Conservation (phyloP, 1,140 invertebrate species). For the Battus philenor region DNA sequence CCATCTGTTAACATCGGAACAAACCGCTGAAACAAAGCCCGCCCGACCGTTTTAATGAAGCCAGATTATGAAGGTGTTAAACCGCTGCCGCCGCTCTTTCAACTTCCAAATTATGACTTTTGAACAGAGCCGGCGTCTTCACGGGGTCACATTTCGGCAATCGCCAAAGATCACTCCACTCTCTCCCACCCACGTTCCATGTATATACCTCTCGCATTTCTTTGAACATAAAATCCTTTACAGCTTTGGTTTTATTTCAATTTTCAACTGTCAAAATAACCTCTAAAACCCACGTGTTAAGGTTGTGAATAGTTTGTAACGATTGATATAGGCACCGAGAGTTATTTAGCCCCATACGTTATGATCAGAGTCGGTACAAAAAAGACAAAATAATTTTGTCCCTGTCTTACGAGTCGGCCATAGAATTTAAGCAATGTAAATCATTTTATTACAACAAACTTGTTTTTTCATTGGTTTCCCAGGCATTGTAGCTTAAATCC, state of each 20-base stretch:
- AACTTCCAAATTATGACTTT: slow-evolving; percentile 72
- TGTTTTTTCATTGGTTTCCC: slow-evolving; percentile 36
- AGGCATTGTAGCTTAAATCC: slow-evolving; percentile 39
- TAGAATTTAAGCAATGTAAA: slow-evolving; percentile 67
- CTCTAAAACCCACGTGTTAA: slow-evolving; percentile 43
- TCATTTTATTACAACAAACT: slow-evolving; percentile 63
- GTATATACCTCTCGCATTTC: slow-evolving; percentile 51
- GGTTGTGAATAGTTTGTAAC: slow-evolving; percentile 36
- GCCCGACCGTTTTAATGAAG: slow-evolving; percentile 66
- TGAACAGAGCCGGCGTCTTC: slow-evolving; percentile 48
- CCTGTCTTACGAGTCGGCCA: slow-evolving; percentile 39
- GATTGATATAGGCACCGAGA: slow-evolving; percentile 28
- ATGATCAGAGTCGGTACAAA: slow-evolving; percentile 56
- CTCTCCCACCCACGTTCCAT: slow-evolving; percentile 28
- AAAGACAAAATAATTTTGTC: slow-evolving; percentile 64
- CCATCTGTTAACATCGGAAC: slow-evolving; percentile 67
- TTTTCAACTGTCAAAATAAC: slow-evolving; percentile 32
- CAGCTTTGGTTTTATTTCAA: slow-evolving; percentile 32
- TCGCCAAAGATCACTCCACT: slow-evolving; percentile 50
- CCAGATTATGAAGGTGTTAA: slow-evolving; percentile 75
- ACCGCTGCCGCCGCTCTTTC: slow-evolving; percentile 63
- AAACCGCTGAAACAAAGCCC: slow-evolving; percentile 69
- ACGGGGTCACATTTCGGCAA: slow-evolving; percentile 71
- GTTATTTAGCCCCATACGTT: slow-evolving; percentile 63
- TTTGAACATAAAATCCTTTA: slow-evolving; percentile 45